Conservation (phyloP, 2,888 invertebrate genomes). For the Scotopteryx bipunctaria region DNA sequence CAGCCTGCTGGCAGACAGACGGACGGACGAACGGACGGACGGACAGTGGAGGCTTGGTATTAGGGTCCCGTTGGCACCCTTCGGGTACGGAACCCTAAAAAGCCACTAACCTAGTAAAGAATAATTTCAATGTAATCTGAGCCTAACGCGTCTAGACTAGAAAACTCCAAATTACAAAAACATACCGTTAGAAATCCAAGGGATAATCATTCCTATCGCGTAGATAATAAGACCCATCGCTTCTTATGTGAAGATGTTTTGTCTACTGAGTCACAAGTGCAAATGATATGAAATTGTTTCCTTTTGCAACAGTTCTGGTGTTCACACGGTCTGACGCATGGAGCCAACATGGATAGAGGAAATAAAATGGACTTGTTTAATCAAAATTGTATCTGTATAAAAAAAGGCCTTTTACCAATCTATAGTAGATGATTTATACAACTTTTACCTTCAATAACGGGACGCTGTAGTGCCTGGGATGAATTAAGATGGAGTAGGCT, state of each 20-base stretch:
- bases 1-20: too few relatives aligned
- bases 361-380: too few relatives aligned
- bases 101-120: neutral
- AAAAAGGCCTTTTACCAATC: too few relatives aligned
- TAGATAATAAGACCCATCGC: neutral
- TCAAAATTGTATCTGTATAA: too few relatives aligned
- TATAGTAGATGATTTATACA: too few relatives aligned
- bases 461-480: too few relatives aligned
- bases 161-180: slow-evolving; percentile 13
- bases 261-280: slow-evolving; percentile 32
- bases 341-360: slow-evolving; percentile 14
- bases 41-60: too few relatives aligned
- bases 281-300: slow-evolving; percentile 54
- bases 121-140: slow-evolving; percentile 12
- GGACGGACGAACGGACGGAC: too few relatives aligned
- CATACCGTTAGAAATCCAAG: neutral
- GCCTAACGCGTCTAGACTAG: slow-evolving; percentile 14
- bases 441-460: too few relatives aligned
- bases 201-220: neutral
- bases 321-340: slow-evolving; percentile 36
- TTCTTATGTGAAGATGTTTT: neutral
- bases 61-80: too few relatives aligned
- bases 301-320: slow-evolving; percentile 58
- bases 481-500: too few relatives aligned
- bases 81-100: too few relatives aligned